Base-by-base conservation (phyloP, 2,113 vertebrate species). In the Erythrolamprus reginae region DNA sequence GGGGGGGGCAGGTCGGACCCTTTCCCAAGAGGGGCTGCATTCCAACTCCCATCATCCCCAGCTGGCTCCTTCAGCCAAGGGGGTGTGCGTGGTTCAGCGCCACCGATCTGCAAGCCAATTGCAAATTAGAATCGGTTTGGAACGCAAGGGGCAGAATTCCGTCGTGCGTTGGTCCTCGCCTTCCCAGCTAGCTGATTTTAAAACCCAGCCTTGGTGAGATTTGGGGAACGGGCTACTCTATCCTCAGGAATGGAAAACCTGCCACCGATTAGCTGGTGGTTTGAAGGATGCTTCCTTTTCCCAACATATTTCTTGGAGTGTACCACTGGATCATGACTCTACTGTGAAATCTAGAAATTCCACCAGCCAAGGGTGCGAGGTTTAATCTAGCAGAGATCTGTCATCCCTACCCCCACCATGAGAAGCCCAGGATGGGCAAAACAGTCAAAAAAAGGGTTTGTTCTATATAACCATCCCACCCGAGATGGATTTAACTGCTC, bases 61-160 rank as follows among this genome's bases (percentile, higher is more conserved):
- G 28, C 48, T 21, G 26, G 17, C 28, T 86, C 48, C 28, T 48
- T 86, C 48, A 19, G 26, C 82, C 42, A 17, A 13, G 5, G 0
- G 1, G 42, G 8, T 83, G 83, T 12, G 10, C 3, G 1, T 48
- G 10, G 5, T 48, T 84, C 5, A 84, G 42, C 45, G 2, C 24
- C 24, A 47, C 10, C 0, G 26, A 77, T 9, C 28, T n/a, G 28
- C 28, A n/a, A 12, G 26, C 10, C 4, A 12, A 5, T 4, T 28
- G 10, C 13, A 12, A n/a, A 88, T 13, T 1, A 21, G 23, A 48
- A n/a, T 70, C 2, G 4, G 26, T 88, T 33, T 51, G 87, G 28
- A 7, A n/a, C 0, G 33, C 42, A 47, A 9, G 0, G 0, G 38
- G 28, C 15, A 21, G 19, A 5, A 5, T 33, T 38, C n/a, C 6